Conservation (phyloP, 2,113 vertebrate genomes). For the Passer montanus region DNA sequence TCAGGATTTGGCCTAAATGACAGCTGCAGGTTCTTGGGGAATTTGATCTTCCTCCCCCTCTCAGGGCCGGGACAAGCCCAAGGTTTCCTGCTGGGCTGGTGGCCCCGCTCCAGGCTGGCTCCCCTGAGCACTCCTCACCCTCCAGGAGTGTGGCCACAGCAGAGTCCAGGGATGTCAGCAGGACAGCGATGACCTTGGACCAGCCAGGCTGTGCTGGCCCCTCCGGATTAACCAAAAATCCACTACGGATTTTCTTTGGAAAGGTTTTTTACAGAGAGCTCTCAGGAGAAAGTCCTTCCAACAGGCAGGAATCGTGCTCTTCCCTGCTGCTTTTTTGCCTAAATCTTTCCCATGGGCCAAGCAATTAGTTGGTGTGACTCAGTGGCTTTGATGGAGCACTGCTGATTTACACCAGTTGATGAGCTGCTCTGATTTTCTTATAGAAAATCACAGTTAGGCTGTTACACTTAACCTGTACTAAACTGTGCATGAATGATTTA, state of each 20-base stretch:
- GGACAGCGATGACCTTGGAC: fast-evolving
- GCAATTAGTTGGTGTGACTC: slow-evolving; percentile 30
- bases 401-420: slow-evolving; percentile 48
- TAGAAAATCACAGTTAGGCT: slow-evolving; percentile 43
- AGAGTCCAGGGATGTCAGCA: not conserved
- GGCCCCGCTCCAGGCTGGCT: not conserved
- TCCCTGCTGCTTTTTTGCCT: not conserved
- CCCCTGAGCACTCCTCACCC: fast-evolving
- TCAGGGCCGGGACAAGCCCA: fast-evolving
- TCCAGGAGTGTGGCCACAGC: not conserved
- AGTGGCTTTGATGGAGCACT: slow-evolving; percentile 42
- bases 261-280: not conserved
- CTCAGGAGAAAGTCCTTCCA: not conserved
- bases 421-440: slow-evolving; percentile 51
- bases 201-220: not conserved
- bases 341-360: slow-evolving; percentile 33
- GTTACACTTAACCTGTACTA: slow-evolving; percentile 63
- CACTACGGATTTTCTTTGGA: not conserved
- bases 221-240: not conserved
- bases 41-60: not conserved
- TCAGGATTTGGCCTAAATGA: not conserved
- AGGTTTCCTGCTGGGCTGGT: not conserved
- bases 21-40: not conserved
- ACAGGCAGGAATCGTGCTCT: not conserved
- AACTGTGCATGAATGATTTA: slow-evolving; percentile 64